Evolutionary conservation across 2,797 vertebrate genomes (phyloP).

Genomic region (Allobates femoralis): DNA sequence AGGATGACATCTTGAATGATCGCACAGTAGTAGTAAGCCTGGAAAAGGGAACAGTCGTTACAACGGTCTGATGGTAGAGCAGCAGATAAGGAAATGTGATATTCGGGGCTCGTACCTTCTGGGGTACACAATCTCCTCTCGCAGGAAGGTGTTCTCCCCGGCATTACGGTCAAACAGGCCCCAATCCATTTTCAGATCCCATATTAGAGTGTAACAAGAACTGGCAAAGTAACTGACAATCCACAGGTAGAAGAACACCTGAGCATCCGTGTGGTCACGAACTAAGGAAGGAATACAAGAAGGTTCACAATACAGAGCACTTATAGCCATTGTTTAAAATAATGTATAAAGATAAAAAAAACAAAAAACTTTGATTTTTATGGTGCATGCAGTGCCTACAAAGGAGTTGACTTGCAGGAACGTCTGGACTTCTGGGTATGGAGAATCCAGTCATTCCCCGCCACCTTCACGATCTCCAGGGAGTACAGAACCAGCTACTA

Average conservation of each 20-base stretch:
- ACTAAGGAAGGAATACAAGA: slow-evolving; percentile 71
- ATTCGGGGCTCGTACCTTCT: slow-evolving; percentile 82
- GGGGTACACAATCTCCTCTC: slow-evolving; percentile 98
- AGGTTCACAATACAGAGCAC: background rate
- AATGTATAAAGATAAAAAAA: no score
- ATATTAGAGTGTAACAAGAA: slow-evolving; percentile 95
- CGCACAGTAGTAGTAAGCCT: slow-evolving; percentile 99
- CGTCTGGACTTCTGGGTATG: no score
- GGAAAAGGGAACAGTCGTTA: slow-evolving; percentile 57
- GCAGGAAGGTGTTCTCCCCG: slow-evolving; percentile 95
- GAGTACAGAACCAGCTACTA: no score
- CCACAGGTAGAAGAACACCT: slow-evolving; percentile 93
- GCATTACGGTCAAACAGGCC: slow-evolving; percentile 96
- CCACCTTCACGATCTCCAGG: no score
- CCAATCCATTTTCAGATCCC: slow-evolving; percentile 99
- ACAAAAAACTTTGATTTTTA: no score
- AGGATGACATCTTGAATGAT: slow-evolving; percentile 94
- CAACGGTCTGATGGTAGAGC: background rate
- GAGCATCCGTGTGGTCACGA: slow-evolving; percentile 76
- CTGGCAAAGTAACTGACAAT: slow-evolving; percentile 88
- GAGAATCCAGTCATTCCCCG: no score
- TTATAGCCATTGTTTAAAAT: background rate
- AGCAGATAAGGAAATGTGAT: background rate
- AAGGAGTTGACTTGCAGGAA: no score
- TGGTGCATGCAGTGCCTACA: no score